Conservation (phyloP, 2,113 vertebrate genomes). For the Polyodon spathula region DNA sequence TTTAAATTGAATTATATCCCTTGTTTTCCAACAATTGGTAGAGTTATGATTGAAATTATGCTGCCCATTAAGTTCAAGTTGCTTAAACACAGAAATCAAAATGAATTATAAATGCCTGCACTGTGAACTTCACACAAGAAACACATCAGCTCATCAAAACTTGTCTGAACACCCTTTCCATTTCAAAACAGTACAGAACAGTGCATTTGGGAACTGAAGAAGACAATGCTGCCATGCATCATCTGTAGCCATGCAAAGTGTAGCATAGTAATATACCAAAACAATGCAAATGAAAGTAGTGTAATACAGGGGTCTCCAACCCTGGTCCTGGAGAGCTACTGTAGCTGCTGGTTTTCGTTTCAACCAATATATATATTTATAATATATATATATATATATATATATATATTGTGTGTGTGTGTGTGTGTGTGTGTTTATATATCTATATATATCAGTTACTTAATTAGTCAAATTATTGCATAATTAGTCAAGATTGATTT, state of each 20-base stretch:
- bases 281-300: no score
- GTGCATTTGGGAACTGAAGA: neutral
- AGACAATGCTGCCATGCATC: neutral
- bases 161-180: constrained; percentile 36
- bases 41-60: constrained; percentile 37
- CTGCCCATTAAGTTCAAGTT: constrained; percentile 35
- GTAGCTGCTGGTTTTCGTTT: no score
- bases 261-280: no score
- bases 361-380: no score
- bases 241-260: neutral
- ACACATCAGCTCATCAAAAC: constrained; percentile 20
- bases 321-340: no score
- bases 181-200: neutral
- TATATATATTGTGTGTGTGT: no score
- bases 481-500: no score
- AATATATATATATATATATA: no score
- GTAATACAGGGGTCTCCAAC: no score
- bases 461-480: no score
- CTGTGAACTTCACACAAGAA: constrained; percentile 22
- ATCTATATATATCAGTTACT: no score
- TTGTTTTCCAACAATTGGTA: constrained; percentile 43
- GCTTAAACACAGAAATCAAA: constrained; percentile 9
- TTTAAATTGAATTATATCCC: constrained; percentile 43
- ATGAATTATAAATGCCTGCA: constrained; percentile 19
- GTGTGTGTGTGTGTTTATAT: no score